Base-by-base conservation (phyloP, 2,113 vertebrate genomes). In the Gambusia holbrooki region DNA sequence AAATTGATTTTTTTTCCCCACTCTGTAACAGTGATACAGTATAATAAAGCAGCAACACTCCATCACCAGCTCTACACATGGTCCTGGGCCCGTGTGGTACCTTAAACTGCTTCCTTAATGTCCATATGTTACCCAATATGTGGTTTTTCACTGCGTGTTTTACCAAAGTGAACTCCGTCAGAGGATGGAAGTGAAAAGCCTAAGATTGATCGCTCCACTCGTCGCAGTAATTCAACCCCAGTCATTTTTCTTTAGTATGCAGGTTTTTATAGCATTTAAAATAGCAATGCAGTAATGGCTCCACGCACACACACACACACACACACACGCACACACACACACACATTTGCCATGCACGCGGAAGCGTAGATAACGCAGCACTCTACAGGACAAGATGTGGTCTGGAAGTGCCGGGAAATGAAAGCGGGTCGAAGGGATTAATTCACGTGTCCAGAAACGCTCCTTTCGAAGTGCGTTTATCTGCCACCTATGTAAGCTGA, bases 51-150 rank as follows among this genome's bases (percentile, higher is more conserved):
- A 86, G 77, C 73, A 86, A 76, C 86, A 92, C 90, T 93, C 88
- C 90, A 91, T 94, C 91, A 91, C 81, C 71, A 74, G 87, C 76
- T 77, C 35, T 62, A 58, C 30, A 33, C 40, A 35, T 22, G 7
- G 22, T 45, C 6, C 15, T 37, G 76, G 69, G 84, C 89, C 85
- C 77, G 81, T 85, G 84, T 86, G 90, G 90, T 87, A 82, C 89
- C 85, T 94, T 90, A 93, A 94, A 93, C 93, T 91, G 93, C 90
- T 91, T 89, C 91, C 90, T 94, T 93, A 95, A 94, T 92, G 90
- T 87, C 62, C 80, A 86, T 83, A 70, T 94, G 94, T 95, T 94
- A 95, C 90, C 91, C 89, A 94, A 94, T 95, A 93, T 94, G 93
- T 72, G 93, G 90, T 92, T 94, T 92, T 83, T 76, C 80, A 42